Evolutionary conservation across 2,113 vertebrate genomes (phyloP).

Genomic region (Steatornis caripensis): DNA sequence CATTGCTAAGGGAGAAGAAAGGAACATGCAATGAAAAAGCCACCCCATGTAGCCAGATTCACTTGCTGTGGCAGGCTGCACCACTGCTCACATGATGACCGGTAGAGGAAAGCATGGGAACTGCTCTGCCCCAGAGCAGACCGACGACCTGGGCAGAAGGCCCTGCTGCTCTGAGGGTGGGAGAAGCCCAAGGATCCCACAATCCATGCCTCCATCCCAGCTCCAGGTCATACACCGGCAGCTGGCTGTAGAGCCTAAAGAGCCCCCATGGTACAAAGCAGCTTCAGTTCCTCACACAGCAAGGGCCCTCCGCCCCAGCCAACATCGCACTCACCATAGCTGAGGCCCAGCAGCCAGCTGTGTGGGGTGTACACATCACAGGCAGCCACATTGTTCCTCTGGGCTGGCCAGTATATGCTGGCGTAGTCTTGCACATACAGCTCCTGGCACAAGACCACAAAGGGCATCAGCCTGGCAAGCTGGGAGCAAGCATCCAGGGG

Average conservation of each 20-base stretch:
- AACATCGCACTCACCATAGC: constrained; percentile 71
- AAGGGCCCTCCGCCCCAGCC: background rate
- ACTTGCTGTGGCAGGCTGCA: background rate
- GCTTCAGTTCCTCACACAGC: background rate
- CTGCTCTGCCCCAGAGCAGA: background rate
- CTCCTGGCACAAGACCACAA: constrained; percentile 75
- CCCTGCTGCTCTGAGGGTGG: background rate
- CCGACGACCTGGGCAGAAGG: background rate
- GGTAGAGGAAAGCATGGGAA: background rate
- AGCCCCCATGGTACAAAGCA: background rate
- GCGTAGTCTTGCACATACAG: constrained; percentile 89
- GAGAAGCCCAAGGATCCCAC: background rate
- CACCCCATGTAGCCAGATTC: background rate
- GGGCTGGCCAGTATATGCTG: constrained; percentile 88
- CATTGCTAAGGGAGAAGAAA: constrained; percentile 69
- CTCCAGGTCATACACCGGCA: background rate
- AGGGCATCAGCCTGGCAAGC: background rate
- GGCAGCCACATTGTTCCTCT: constrained; percentile 84
- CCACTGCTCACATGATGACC: background rate
- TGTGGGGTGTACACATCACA: constrained; percentile 90
- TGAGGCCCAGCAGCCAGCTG: constrained; percentile 78
- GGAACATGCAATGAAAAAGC: background rate
- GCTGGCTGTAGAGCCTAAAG: background rate
- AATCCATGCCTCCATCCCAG: background rate
- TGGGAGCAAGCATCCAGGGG: background rate